phyloP scores from a whole-genome alignment of 2,113 vertebrate species.

The Daphoenositta chrysoptera region DNA sequence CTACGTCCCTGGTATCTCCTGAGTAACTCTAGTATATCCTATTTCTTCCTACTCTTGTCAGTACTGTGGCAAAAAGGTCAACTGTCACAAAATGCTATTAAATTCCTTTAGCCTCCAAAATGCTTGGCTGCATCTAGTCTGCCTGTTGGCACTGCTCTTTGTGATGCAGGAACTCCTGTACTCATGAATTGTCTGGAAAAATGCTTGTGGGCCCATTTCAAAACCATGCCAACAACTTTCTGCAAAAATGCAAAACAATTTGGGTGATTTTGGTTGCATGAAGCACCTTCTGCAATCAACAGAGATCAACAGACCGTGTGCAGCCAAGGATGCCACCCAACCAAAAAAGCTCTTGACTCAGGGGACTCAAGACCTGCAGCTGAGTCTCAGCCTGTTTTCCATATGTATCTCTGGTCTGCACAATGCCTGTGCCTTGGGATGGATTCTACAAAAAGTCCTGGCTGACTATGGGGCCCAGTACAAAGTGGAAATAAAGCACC shows the following conservation, averaged over 20 bases:
- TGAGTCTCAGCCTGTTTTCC: background rate
- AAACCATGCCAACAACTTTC: background rate
- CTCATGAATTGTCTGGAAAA: background rate
- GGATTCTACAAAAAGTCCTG: background rate
- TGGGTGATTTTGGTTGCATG: background rate
- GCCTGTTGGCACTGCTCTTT: background rate
- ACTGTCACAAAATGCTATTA: background rate
- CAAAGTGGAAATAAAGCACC: background rate
- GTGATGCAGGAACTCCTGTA: background rate
- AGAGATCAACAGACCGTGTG: background rate
- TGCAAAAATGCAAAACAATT: background rate
- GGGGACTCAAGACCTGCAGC: accelerated
- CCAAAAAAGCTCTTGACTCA: background rate
- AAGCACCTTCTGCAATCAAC: background rate
- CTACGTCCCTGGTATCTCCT: background rate
- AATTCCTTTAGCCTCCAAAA: background rate
- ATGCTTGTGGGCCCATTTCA: background rate
- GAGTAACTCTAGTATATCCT: background rate
- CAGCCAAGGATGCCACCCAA: background rate
- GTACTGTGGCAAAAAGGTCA: background rate
- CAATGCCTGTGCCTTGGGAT: background rate
- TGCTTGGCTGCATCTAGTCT: background rate
- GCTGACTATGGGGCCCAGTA: background rate
- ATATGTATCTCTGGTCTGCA: background rate
- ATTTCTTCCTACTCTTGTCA: background rate